These are phyloP conservation scores for Naso thynnoides DNA, from an alignment of 2,797 vertebrate species.

Conservation along the genomic window DNA sequence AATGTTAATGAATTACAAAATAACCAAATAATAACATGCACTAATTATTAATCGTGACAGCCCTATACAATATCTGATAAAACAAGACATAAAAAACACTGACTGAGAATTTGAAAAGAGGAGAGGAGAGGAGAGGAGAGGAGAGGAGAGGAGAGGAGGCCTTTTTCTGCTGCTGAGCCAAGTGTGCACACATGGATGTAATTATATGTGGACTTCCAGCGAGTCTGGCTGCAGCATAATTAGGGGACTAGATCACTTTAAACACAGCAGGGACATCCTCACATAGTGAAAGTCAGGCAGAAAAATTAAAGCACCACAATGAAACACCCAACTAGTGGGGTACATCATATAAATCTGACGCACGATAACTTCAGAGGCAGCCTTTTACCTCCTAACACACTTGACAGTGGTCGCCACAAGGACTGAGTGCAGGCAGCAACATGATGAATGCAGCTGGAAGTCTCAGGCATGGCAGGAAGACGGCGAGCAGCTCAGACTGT, in stretches of 20 bases:
- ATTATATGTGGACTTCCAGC: slow-evolving; percentile 73
- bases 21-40: too few species aligned
- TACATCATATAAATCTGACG: slow-evolving; percentile 22
- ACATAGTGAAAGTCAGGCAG: slow-evolving; percentile 62
- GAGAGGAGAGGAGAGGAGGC: slow-evolving; percentile 39
- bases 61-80: background rate
- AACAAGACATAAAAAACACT: background rate
- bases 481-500: slow-evolving; percentile 4
- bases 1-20: too few species aligned
- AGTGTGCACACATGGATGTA: slow-evolving; percentile 76
- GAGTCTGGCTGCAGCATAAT: slow-evolving; percentile 74
- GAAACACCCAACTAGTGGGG: slow-evolving; percentile 19
- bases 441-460: slow-evolving; percentile 39
- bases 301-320: slow-evolving; percentile 44
- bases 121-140: slow-evolving; percentile 13
- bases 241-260: slow-evolving; percentile 79
- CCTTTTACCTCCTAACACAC: slow-evolving; percentile 19
- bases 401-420: slow-evolving; percentile 37
- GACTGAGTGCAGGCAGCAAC: slow-evolving; percentile 49
- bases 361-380: slow-evolving; percentile 26
- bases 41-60: too few species aligned
- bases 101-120: background rate
- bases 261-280: slow-evolving; percentile 78
- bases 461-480: slow-evolving; percentile 18
- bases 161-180: slow-evolving; percentile 56